Evolutionary conservation across 2,888 invertebrate genomes (phyloP).

Genomic region (Ormyrus pomaceus): DNA sequence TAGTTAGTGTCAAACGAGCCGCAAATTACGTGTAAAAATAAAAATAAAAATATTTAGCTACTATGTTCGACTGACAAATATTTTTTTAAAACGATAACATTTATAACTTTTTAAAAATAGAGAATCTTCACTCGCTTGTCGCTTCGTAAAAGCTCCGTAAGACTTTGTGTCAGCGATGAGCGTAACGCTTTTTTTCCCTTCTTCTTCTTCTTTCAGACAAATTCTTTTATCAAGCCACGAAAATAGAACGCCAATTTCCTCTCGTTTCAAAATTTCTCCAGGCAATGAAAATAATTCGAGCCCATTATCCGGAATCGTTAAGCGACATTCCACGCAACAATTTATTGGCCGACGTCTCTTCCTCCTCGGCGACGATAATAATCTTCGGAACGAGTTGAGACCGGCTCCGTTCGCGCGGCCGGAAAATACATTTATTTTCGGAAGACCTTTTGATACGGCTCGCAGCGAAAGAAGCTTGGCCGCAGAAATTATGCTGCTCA

Average conservation of each 20-base stretch:
- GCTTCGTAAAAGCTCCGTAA: no score
- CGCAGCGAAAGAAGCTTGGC: conserved; percentile 27
- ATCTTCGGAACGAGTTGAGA: conserved; percentile 3
- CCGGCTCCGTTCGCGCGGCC: background rate
- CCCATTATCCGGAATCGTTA: background rate
- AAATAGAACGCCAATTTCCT: no score
- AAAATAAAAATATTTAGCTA: background rate
- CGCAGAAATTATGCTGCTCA: conserved; percentile 29
- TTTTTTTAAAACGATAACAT: background rate
- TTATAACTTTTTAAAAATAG: background rate
- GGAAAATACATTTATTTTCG: conserved; percentile 43
- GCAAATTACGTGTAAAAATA: conserved; percentile 15
- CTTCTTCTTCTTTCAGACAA: background rate
- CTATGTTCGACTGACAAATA: background rate
- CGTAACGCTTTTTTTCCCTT: background rate
- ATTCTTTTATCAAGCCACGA: background rate
- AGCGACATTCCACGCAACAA: background rate
- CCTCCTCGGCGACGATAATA: background rate
- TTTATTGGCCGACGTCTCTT: background rate
- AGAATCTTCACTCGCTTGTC: background rate
- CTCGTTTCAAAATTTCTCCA: no score
- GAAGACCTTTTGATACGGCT: conserved; percentile 40
- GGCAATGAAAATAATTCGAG: no score
- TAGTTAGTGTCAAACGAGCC: conserved; percentile 25
- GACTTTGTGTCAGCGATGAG: background rate